A percentile compares a stretch with the other conserved stretches of the same genome.
Conservation (phyloP, 1,140 invertebrate genomes). For the Plodia interpunctella region DNA sequence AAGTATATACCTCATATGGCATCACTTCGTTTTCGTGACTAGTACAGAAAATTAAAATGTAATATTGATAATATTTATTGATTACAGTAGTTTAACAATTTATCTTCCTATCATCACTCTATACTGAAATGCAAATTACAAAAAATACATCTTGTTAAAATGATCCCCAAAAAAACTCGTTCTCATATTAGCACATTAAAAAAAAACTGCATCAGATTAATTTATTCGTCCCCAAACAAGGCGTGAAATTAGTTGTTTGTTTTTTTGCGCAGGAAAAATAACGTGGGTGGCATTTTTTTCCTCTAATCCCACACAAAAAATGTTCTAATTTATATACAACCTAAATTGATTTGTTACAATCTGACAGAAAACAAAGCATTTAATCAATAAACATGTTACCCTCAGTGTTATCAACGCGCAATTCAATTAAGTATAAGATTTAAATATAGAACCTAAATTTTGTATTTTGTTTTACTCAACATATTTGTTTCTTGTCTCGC, state of each 20-base stretch:
- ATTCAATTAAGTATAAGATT: too few species aligned
- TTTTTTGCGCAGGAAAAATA: conserved; percentile 34
- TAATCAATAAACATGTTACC: neutral
- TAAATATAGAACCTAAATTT: too few species aligned
- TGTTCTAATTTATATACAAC: conserved; percentile 23
- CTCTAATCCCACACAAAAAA: conserved; percentile 47
- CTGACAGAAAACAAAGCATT: conserved; percentile 27
- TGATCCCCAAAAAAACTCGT: neutral
- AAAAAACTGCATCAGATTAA: conserved; percentile 24
- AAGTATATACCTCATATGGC: too few species aligned
- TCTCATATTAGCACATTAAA: neutral
- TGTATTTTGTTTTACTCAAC: neutral
- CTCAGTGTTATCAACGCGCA: neutral
- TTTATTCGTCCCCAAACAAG: conserved; percentile 47
- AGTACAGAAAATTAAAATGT: too few species aligned
- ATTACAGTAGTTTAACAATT: too few species aligned
- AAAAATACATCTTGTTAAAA: neutral
- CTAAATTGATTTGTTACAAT: conserved; percentile 41
- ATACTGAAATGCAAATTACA: neutral
- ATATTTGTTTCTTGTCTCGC: neutral
- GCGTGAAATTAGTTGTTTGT: conserved; percentile 52
- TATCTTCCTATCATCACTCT: too few species aligned
- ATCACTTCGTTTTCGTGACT: too few species aligned
- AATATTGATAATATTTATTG: too few species aligned
- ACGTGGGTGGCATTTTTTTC: conserved; percentile 67